phyloP scores from a whole-genome alignment of 2,888 invertebrate genomes.

The Synanthedon vespiformis region DNA sequence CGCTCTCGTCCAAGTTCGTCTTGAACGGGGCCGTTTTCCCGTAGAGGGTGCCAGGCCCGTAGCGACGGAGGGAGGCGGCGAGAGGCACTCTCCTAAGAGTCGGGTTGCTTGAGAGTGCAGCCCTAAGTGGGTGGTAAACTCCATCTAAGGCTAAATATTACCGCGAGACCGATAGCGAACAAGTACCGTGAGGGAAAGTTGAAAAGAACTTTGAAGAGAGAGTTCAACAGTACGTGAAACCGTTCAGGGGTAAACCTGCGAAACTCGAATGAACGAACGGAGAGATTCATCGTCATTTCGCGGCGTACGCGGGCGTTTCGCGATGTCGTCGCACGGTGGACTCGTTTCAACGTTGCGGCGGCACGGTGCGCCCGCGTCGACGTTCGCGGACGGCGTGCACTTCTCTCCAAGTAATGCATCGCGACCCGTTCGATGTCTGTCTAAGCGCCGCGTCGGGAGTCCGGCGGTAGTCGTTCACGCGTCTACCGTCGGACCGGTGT shows the following conservation, averaged over 20 bases:
- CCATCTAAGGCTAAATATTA: background rate
- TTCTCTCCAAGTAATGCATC: background rate
- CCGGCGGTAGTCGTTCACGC: background rate
- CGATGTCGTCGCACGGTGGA: background rate
- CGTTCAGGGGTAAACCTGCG: background rate
- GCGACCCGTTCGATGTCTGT: background rate
- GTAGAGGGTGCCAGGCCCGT: conserved; percentile 57
- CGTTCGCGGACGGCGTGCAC: background rate
- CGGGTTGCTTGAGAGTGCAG: background rate
- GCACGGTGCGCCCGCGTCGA: background rate
- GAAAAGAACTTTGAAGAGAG: background rate
- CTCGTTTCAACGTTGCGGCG: background rate
- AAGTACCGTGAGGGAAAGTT: background rate
- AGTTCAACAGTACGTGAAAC: background rate
- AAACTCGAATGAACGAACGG: background rate
- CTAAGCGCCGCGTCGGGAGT: background rate
- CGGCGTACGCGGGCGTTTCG: background rate
- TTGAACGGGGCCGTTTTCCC: conserved; percentile 7
- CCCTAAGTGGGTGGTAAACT: background rate
- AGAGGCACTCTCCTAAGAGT: conserved; percentile 3
- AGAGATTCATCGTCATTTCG: background rate
- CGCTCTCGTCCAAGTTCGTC: background rate
- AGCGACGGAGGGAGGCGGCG: conserved; percentile 21
- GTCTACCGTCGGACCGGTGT: too few relatives aligned
- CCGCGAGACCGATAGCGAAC: background rate